Base-by-base conservation (phyloP, 1,140 invertebrate genomes). In the Philotrypesis tridentata region DNA sequence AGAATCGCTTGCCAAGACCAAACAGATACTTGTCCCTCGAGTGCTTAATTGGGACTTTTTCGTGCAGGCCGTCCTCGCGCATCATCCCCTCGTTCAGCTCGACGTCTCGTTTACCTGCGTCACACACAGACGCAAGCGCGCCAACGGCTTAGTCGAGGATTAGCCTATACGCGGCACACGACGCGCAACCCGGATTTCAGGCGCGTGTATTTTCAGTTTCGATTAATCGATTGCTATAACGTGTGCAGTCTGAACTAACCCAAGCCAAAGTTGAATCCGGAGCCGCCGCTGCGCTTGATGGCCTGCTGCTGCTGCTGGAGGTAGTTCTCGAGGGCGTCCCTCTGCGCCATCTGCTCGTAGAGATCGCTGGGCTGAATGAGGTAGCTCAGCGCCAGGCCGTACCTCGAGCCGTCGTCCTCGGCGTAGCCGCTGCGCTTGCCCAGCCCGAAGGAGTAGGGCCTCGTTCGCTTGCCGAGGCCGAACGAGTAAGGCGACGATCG, bases 391-490 rank as follows among this genome's bases (percentile, higher is more conserved):
- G 74, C 23, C 74, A 27, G 68, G 8, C 2, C 67, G n/a, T 55
- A 37, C 33, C 80, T 33, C 74, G 31, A 70, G 12, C 2, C 72
- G 5, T 55, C 61, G 1, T 9, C 23, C 0, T 79, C 71, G 5
- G 74, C 71, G 61, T 82, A 68, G 25, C 85, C 85, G 65, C 73
- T 87, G 6, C 89, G 88, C 73, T 93, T 93, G 7, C 92, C 92
- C 25, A 93, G 78, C 0, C 92, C 92, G 82, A 93, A 93, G 17
- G 85, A 88, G 82, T 92, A 93, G n/a, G 87, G 85, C 37, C 85
- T 88, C 7, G 91, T 90, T 11, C 94, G 90, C 85, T 94, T 94
- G 8, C 93, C 94, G 3, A 94, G 86, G 1, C 93, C 93, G 84
- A 94, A 94, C 0, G 93, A 93, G 86, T 93, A 94, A 0, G 90